phyloP scores from a whole-genome alignment of 2,113 vertebrate species.

The Stigmatopora argus region DNA sequence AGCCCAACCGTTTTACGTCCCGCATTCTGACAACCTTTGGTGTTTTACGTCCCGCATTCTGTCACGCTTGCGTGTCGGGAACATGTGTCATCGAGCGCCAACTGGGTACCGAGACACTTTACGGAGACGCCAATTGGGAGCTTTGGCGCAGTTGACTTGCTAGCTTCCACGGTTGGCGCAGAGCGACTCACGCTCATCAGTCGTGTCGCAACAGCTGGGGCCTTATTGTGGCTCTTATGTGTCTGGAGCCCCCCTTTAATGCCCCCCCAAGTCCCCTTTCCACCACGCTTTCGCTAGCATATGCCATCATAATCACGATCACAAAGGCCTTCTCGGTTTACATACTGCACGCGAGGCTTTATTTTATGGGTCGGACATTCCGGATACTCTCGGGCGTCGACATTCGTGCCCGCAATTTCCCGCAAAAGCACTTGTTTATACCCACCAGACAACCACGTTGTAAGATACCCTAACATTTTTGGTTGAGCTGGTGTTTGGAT shows the following conservation, averaged over 20 bases:
- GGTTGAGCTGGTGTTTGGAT: constrained; percentile 1
- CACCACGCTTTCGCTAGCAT: background rate
- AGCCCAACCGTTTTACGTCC: background rate
- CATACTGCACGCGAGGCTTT: constrained; percentile 31
- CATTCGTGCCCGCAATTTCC: background rate
- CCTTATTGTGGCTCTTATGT: constrained; percentile 30
- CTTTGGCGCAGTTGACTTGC: constrained; percentile 16
- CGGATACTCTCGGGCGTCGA: constrained; percentile 8
- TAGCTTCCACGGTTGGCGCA: constrained; percentile 17
- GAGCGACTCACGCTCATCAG: constrained; percentile 39
- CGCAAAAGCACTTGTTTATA: background rate
- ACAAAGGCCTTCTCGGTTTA: constrained; percentile 55
- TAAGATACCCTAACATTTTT: background rate
- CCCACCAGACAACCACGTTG: background rate
- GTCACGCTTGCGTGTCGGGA: constrained; percentile 4
- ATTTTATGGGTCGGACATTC: constrained; percentile 32
- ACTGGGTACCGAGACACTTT: constrained; percentile 33
- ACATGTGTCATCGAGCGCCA: constrained; percentile 35
- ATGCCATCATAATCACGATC: constrained; percentile 28
- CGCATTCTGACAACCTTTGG: background rate
- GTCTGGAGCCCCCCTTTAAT: constrained; percentile 33
- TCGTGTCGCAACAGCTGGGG: constrained; percentile 59
- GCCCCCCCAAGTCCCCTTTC: background rate
- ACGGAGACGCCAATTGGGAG: constrained; percentile 9
- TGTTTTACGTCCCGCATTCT: background rate